A percentile compares a stretch with the other conserved stretches of the same genome.
Conservation (phyloP, 2,888 invertebrate species). For the Thalpophila matura region DNA sequence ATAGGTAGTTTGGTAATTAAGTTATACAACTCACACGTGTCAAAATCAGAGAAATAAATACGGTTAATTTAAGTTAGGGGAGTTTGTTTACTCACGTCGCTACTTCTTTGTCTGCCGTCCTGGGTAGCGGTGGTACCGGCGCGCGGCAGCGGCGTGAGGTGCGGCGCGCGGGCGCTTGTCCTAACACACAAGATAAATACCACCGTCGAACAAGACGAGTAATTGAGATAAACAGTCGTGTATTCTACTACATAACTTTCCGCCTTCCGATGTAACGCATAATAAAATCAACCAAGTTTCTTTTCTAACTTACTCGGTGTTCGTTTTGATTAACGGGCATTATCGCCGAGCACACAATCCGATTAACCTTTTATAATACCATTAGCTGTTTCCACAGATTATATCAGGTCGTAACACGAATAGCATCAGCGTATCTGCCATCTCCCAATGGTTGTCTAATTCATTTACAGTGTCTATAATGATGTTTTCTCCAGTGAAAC, state of each 20-base stretch:
- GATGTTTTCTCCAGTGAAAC: constrained; percentile 74
- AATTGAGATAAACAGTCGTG: constrained; percentile 88
- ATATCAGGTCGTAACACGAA: constrained; percentile 61
- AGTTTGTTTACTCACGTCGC: constrained; percentile 83
- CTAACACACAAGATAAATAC: constrained; percentile 88
- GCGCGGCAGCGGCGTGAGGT: constrained; percentile 62
- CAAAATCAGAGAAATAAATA: constrained; percentile 82
- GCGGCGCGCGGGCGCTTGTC: constrained; percentile 70
- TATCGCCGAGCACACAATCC: constrained; percentile 36
- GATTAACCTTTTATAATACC: constrained; percentile 54
- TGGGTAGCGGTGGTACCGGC: constrained; percentile 63
- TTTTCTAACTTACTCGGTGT: constrained; percentile 68
- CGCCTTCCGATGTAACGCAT: constrained; percentile 78
- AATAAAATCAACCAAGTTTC: constrained; percentile 83
- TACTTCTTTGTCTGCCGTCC: constrained; percentile 83
- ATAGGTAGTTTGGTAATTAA: constrained; percentile 71
- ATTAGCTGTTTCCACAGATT: constrained; percentile 40
- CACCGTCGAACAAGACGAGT: constrained; percentile 82
- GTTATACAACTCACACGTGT: constrained; percentile 78
- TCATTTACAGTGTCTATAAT: constrained; percentile 68
- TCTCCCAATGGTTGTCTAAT: constrained; percentile 56
- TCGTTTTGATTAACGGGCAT: constrained; percentile 50
- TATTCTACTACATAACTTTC: constrained; percentile 83
- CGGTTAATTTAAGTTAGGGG: constrained; percentile 80
- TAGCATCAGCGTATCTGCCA: constrained; percentile 72